Evolutionary conservation across 23 tunicate genomes (phyloP).

Genomic region (Styela clava): DNA sequence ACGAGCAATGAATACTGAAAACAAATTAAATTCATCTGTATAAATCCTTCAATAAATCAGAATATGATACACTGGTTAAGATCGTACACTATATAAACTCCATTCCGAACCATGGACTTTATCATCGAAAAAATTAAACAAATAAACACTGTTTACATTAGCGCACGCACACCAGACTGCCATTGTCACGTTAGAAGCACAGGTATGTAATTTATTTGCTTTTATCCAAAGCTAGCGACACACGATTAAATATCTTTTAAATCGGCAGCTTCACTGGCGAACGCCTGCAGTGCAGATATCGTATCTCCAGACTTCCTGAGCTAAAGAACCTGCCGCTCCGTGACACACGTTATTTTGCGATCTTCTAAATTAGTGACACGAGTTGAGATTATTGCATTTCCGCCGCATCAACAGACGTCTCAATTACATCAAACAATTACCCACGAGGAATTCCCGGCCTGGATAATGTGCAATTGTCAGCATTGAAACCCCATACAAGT

Average conservation of each 20-base stretch:
- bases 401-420: background rate
- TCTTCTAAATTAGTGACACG: background rate
- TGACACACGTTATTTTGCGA: too few species aligned
- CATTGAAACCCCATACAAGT: too few species aligned
- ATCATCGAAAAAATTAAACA: background rate
- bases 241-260: background rate
- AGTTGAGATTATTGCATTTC: background rate
- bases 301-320: background rate
- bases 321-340: background rate
- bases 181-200: background rate
- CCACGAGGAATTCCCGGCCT: too few species aligned
- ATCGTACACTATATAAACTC: too few species aligned
- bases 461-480: too few species aligned
- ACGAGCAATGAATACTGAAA: too few species aligned
- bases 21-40: too few species aligned
- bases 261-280: background rate
- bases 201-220: background rate
- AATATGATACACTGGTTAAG: too few species aligned
- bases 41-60: too few species aligned
- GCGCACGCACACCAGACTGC: background rate
- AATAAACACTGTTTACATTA: background rate
- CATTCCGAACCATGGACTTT: background rate
- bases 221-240: background rate
- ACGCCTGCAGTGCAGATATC: background rate
- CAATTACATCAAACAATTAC: too few species aligned